A percentile compares a stretch with the other conserved stretches of the same genome.
phyloP scores from a whole-genome alignment of 2,113 vertebrate species.

The Apistogramma diplotaenia region DNA sequence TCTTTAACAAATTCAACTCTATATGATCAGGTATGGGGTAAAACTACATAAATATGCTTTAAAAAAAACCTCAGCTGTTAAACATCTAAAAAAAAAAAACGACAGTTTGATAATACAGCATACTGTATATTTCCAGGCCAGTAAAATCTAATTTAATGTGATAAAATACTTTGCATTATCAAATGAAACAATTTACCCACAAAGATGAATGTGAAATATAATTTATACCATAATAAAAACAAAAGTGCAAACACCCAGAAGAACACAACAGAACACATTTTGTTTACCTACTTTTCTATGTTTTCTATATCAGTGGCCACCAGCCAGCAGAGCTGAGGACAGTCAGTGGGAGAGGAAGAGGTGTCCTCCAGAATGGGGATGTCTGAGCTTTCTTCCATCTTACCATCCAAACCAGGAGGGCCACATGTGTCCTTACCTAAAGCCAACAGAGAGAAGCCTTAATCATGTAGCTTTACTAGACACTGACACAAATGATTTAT shows the following conservation, averaged over 20 bases:
- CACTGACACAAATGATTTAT: neutral
- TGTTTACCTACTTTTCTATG: constrained; percentile 84
- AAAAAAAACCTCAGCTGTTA: neutral
- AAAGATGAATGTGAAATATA: neutral
- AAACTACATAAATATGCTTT: neutral
- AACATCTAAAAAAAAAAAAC: neutral
- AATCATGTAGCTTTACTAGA: neutral
- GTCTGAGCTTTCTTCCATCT: constrained; percentile 86
- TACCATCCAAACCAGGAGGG: constrained; percentile 78
- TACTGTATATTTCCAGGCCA: neutral
- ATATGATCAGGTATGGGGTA: neutral
- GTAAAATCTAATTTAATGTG: neutral
- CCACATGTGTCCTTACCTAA: constrained; percentile 83
- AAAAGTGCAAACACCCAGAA: neutral
- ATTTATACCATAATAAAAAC: neutral
- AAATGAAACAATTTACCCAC: neutral
- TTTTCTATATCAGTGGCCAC: constrained; percentile 94
- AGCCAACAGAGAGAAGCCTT: constrained; percentile 43
- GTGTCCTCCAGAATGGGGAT: constrained; percentile 91
- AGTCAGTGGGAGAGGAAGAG: constrained; percentile 84
- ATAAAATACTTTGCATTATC: neutral
- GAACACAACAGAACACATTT: neutral
- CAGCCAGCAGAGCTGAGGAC: constrained; percentile 87
- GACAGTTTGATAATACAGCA: neutral
- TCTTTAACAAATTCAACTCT: neutral